Conservation (phyloP, 2,797 vertebrate species). For the Lagorchestes hirsutus region DNA sequence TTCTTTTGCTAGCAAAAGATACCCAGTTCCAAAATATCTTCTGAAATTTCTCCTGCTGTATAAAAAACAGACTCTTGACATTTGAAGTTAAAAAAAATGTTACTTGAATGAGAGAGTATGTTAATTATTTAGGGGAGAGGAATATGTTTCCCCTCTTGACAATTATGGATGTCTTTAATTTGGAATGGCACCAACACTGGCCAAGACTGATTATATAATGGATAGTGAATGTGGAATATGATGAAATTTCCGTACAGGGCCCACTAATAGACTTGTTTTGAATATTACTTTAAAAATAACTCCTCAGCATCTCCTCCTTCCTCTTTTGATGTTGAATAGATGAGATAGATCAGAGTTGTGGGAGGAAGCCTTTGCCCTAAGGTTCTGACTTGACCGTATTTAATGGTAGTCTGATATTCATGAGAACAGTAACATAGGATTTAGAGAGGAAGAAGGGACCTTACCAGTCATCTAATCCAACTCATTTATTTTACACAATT, state of each 20-base stretch:
- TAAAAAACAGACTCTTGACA: constrained; percentile 64
- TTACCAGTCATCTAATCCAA: background rate
- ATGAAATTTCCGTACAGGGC: constrained; percentile 18
- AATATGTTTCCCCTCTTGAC: constrained; percentile 18
- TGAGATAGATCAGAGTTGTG: background rate
- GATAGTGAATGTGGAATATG: constrained; percentile 26
- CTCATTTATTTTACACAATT: background rate
- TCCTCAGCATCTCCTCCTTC: background rate
- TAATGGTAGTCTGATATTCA: background rate
- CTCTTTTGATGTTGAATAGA: background rate
- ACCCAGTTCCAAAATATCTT: background rate
- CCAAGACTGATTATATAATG: constrained; percentile 42
- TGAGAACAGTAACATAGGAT: background rate
- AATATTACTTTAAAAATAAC: background rate
- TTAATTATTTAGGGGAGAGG: constrained; percentile 60
- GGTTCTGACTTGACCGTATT: background rate
- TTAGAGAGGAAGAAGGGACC: background rate
- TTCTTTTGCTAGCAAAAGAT: constrained; percentile 26
- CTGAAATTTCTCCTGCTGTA: constrained; percentile 27
- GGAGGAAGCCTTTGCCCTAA: background rate
- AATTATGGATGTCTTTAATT: constrained; percentile 41
- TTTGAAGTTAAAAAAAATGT: constrained; percentile 54
- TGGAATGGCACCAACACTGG: background rate
- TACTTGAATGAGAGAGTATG: constrained; percentile 47
- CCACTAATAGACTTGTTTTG: background rate